These are phyloP conservation scores for Arvicanthis niloticus DNA, from an alignment of 2,113 vertebrate species.

Conservation along the genomic window DNA sequence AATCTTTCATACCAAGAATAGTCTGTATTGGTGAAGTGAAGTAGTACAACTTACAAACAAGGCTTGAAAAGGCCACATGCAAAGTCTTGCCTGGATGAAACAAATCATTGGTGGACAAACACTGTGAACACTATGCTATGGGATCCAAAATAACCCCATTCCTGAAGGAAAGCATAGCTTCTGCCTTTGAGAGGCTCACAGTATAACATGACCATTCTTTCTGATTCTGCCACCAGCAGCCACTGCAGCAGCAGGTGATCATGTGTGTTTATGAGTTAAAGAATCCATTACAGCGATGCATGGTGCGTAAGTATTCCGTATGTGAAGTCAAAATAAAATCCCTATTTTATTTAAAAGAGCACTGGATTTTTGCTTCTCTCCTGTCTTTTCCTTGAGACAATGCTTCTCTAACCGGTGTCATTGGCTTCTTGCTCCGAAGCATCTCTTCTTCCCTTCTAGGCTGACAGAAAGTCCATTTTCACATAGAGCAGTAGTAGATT, in stretches of 20 bases:
- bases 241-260: background rate
- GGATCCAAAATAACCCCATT: background rate
- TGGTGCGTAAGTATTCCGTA: background rate
- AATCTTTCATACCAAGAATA: background rate
- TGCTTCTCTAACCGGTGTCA: background rate
- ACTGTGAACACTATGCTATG: background rate
- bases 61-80: background rate
- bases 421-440: background rate
- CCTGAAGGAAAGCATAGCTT: background rate
- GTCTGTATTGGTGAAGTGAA: background rate
- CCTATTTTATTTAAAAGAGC: background rate
- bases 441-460: background rate
- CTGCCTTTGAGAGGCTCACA: background rate
- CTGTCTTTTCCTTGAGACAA: background rate
- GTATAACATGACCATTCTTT: background rate
- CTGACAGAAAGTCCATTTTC: slow-evolving; percentile 7
- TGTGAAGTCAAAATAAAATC: background rate
- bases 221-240: background rate
- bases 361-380: background rate
- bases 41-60: background rate
- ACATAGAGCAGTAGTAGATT: background rate
- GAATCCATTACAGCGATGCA: background rate
- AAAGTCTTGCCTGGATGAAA: background rate
- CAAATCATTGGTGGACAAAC: background rate
- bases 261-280: background rate